Evolutionary conservation across 2,888 invertebrate genomes (phyloP).

Genomic region (Andrena bicolor): DNA sequence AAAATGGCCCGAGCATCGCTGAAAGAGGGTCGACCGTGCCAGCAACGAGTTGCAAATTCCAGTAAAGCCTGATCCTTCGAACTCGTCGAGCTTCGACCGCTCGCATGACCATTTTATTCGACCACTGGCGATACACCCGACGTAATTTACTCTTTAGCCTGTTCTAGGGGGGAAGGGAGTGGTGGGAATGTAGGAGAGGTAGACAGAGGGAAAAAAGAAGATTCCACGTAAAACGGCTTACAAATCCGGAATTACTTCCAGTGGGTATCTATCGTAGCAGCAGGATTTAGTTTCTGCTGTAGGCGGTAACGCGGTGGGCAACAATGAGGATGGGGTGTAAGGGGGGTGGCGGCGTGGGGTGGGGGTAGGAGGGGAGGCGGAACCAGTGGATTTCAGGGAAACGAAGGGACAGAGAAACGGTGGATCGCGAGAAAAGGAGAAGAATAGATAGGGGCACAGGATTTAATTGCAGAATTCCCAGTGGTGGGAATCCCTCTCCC

Average conservation of each 20-base stretch:
- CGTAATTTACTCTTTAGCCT: constrained; percentile 57
- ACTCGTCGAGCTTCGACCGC: constrained; percentile 4
- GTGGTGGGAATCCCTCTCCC: constrained; percentile 19
- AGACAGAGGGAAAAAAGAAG: constrained; percentile 20
- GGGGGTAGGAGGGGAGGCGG: constrained; percentile 5
- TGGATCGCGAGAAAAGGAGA: constrained; percentile 30
- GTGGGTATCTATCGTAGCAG: constrained; percentile 50
- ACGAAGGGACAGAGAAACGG: constrained; percentile 34
- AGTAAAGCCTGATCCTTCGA: background rate
- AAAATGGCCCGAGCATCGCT: background rate
- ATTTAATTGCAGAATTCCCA: constrained; percentile 72
- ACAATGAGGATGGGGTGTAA: constrained; percentile 33
- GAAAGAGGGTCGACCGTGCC: background rate
- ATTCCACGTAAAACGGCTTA: constrained; percentile 65
- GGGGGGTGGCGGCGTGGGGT: too few species aligned
- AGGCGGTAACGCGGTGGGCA: constrained; percentile 51
- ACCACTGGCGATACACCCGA: constrained; percentile 23
- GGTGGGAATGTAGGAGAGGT: background rate
- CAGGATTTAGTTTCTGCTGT: constrained; percentile 65
- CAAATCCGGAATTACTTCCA: constrained; percentile 71
- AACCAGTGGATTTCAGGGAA: constrained; percentile 20
- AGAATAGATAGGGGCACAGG: constrained; percentile 35
- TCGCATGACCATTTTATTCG: constrained; percentile 40
- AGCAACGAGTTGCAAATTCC: constrained; percentile 18
- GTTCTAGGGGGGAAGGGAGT: background rate